Evolutionary conservation across 2,113 vertebrate species (phyloP), one percentile per base, ranked within the genome.

Genomic region (Periophthalmodon schlosseri): DNA sequence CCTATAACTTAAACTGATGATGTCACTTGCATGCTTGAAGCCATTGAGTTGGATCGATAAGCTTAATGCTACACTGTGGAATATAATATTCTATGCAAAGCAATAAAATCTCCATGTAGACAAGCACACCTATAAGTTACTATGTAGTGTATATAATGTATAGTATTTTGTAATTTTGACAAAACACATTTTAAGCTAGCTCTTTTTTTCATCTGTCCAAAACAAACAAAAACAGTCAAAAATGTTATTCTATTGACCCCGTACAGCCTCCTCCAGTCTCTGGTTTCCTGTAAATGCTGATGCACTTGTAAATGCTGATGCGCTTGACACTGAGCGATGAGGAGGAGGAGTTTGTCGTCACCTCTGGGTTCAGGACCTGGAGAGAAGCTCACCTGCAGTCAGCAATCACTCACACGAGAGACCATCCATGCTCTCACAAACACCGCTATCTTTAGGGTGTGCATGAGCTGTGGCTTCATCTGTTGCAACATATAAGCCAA

Each of bases 381-480:
- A 21, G n/a, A 78, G 12, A 1, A 44, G 77, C 74, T 81, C 78
- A 83, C 81, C 75, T 77, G 78, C 20, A 56, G 52, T 56, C 52
- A 56, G 52, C 20, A n/a, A 56, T 56, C 52, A 56, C n/a, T 56
- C 52, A 56, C 52, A 56, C 20, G 7, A 56, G 52, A 56, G 52
- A 56, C 52, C 20, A 56, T 56, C 52, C 52, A 56, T 20, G 20
- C 52, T 56, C 20, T 56, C 52, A 56, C 52, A 21, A 21, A 56
- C 52, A 10, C 20, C 52, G 52, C 52, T 56, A 56, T 56, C 52
- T 56, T 56, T 56, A 56, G 52, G 52, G 20, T 2, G 52, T 49
- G 20, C 39, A 44, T 21, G 52, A 8, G 18, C 52, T 54, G 2
- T 54, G 52, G 47, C 52, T 21, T 56, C 20, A 56, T 56, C 52